Base-by-base conservation (phyloP, 2,888 invertebrate species). In the Halictus ligatus region DNA sequence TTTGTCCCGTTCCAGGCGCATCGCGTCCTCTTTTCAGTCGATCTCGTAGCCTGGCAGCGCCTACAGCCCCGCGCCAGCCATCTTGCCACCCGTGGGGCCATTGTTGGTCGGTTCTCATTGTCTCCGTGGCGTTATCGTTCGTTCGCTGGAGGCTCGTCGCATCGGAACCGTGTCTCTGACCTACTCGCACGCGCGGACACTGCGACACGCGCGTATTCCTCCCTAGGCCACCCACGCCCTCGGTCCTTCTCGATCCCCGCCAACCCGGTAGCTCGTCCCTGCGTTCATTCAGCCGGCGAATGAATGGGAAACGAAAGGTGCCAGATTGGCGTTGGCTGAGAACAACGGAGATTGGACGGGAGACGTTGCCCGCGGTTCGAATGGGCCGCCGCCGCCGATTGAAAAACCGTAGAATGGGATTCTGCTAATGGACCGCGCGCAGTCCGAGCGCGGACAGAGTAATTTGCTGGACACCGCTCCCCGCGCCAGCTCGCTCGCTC, bases 21-120 rank as follows among this genome's bases (percentile, higher is more conserved):
- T 82, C 84, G 74, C 75, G 80, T 81, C 77, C 92, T 86, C 90
- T 87, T 91, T 90, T 89, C 88, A 82, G 80, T 84, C 84, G 84
- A 72, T 82, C 78, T 80, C 83, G 35, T 85, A 81, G 78, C 81
- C 75, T 64, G 64, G 29, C 73, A 76, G 25, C n/a, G 60, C 58
- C 76, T n/a, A 40, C 64, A 35, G 25, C 25, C 58, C 69, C 54
- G 75, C 21, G 46, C 69, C 83, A 69, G 86, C 87, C 90, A 85
- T 90, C 86, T 91, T 85, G 86, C 86, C 83, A 80, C 81, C 84
- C 88, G 60, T 54, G 64, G 77, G 75, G 74, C 91, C 78, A 91
- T 91, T 91, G 91, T 91, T 91, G 88, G 81, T 69, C 64, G 75
- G 80, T 78, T 73, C 75, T 91, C 88, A 91, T 91, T 91, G 90